Percentiles rank a stretch among this genome's conserved stretches.
These are phyloP conservation scores for Aphodius sticticus DNA, from an alignment of 2,888 invertebrate genomes.

Conservation along the genomic window DNA sequence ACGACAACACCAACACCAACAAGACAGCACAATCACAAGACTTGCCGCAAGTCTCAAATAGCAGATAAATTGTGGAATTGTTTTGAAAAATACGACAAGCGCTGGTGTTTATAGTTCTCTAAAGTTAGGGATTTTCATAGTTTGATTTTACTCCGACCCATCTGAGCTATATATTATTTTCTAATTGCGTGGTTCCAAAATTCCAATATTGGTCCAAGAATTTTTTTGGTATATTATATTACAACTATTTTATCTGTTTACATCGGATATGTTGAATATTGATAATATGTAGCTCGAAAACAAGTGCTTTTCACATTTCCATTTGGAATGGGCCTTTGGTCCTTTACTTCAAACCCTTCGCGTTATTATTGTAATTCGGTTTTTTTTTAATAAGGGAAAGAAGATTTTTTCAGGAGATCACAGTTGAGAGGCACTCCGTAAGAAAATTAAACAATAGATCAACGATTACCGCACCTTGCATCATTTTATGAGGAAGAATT, in stretches of 20 bases:
- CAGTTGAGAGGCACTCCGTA: constrained; percentile 58
- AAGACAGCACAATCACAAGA: not conserved
- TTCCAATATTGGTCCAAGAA: not conserved
- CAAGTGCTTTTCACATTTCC: not conserved
- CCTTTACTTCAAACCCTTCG: constrained; percentile 37
- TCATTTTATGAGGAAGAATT: not conserved
- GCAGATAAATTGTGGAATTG: not conserved
- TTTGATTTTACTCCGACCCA: not conserved
- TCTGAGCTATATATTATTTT: not conserved
- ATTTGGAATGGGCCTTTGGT: constrained; percentile 39
- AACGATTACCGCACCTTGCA: not conserved
- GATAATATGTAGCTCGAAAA: constrained; percentile 10
- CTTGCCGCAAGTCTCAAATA: not conserved
- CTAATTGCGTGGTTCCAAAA: not conserved
- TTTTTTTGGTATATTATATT: not conserved
- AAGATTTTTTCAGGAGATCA: constrained; percentile 50
- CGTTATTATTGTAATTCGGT: constrained; percentile 47
- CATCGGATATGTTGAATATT: constrained; percentile 13
- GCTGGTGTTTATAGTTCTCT: not conserved
- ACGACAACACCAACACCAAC: constrained; percentile 12
- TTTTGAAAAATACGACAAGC: not conserved
- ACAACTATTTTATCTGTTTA: not conserved
- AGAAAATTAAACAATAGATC: constrained; percentile 25
- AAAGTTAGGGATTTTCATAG: not conserved
- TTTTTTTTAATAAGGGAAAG: constrained; percentile 47